Conservation (phyloP, 2,113 vertebrate genomes). For the Otocyon megalotis region DNA sequence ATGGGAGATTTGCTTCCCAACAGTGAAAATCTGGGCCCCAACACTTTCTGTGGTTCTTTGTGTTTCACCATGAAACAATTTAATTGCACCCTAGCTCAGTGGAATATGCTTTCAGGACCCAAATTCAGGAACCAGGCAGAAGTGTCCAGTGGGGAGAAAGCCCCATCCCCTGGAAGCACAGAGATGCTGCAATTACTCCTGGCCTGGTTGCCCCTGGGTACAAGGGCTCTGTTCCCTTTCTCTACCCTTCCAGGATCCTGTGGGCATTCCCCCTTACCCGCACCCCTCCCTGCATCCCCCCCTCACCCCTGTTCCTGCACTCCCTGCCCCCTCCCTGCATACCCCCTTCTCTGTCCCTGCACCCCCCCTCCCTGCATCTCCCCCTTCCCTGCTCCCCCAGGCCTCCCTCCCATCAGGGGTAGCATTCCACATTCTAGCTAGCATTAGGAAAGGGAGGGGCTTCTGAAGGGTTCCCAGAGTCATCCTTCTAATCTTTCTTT, state of each 20-base stretch:
- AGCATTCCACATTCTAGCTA: not conserved
- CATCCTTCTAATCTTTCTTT: slow-evolving; percentile 59
- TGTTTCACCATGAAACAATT: not conserved
- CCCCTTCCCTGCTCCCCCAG: not conserved
- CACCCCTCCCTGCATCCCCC: too few relatives aligned
- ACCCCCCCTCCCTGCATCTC: not conserved
- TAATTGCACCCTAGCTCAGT: not conserved
- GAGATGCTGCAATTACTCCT: not conserved
- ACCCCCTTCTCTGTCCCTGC: not conserved
- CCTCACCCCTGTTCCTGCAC: not conserved
- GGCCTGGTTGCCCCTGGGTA: not conserved
- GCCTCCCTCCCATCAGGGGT: not conserved
- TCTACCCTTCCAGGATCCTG: slow-evolving; percentile 29
- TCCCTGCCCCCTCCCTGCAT: not conserved
- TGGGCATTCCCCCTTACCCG: not conserved
- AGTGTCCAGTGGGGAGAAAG: slow-evolving; percentile 44
- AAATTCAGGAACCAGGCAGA: slow-evolving; percentile 47
- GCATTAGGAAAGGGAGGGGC: slow-evolving; percentile 26
- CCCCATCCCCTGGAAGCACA: slow-evolving; percentile 31
- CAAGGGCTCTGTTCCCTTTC: not conserved
- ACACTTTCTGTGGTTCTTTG: not conserved
- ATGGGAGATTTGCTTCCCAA: not conserved
- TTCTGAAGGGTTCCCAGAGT: slow-evolving; percentile 64
- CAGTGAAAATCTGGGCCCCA: not conserved
- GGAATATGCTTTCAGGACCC: slow-evolving; percentile 20